Conservation (phyloP, 2,888 invertebrate species). For the Cyclophora albipunctata region DNA sequence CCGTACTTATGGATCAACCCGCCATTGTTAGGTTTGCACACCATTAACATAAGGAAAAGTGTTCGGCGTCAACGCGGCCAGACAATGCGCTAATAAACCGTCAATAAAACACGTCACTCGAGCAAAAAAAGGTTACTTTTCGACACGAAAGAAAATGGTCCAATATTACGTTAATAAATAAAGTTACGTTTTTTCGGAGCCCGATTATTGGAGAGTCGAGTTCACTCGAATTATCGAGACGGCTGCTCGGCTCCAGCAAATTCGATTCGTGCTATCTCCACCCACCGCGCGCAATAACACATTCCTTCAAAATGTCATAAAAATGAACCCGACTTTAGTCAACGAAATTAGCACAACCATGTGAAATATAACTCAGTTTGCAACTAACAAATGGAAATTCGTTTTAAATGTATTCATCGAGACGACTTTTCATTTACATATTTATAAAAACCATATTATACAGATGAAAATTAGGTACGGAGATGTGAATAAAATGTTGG, state of each 20-base stretch:
- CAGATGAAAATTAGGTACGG: slow-evolving; percentile 8
- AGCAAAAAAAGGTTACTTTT: slow-evolving; percentile 6
- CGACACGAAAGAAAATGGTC: slow-evolving; percentile 14
- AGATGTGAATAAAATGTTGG: neutral
- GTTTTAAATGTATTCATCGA: too few relatives aligned
- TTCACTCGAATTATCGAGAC: slow-evolving; percentile 21
- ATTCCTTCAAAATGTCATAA: too few relatives aligned
- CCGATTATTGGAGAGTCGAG: slow-evolving; percentile 15
- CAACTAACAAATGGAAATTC: too few relatives aligned
- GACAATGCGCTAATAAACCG: slow-evolving; percentile 16
- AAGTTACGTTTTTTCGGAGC: slow-evolving; percentile 24
- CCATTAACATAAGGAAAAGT: slow-evolving; percentile 37
- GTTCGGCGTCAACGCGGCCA: slow-evolving; percentile 18
- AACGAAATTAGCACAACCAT: too few relatives aligned
- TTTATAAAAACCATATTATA: slow-evolving; percentile 8
- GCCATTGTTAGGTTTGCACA: slow-evolving; percentile 39
- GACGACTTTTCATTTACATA: slow-evolving; percentile 1
- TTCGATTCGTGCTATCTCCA: slow-evolving; percentile 29
- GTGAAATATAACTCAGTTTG: neutral
- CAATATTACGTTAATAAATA: slow-evolving; percentile 23
- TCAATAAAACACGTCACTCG: slow-evolving; percentile 5
- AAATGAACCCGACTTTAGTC: neutral
- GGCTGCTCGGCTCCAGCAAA: slow-evolving; percentile 28
- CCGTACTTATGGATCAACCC: slow-evolving; percentile 37
- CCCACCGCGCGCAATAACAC: slow-evolving; percentile 4